These are phyloP conservation scores for Struthio camelus DNA, from an alignment of 2,113 vertebrate genomes.

Conservation along the genomic window DNA sequence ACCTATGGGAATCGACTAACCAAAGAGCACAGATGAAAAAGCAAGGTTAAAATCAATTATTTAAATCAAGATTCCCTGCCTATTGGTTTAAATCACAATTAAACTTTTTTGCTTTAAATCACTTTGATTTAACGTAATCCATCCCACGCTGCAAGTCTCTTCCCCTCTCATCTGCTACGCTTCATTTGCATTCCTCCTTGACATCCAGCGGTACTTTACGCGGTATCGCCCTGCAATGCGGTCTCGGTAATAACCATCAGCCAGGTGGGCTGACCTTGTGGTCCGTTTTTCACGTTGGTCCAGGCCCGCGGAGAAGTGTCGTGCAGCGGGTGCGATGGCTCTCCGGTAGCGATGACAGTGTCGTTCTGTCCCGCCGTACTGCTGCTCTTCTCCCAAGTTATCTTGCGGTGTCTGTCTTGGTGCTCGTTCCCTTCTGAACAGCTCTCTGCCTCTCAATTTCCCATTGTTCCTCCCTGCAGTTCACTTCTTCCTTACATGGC, in stretches of 20 bases:
- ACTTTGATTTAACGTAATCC: neutral
- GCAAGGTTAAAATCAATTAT: slow-evolving; percentile 38
- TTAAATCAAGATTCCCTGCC: slow-evolving; percentile 1
- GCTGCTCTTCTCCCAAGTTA: neutral
- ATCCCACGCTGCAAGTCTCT: neutral
- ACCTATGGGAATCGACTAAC: slow-evolving; percentile 41
- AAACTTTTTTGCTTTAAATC: neutral
- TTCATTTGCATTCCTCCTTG: neutral
- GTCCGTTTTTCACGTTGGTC: neutral
- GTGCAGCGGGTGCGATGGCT: rapidly evolving
- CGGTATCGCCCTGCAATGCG: neutral
- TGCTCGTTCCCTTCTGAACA: neutral
- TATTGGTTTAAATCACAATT: neutral
- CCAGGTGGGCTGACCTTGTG: neutral
- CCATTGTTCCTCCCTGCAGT: neutral
- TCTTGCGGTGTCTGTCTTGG: neutral
- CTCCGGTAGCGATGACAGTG: neutral
- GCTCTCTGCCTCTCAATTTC: neutral
- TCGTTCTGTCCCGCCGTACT: neutral
- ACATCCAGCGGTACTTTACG: neutral
- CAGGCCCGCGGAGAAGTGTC: neutral
- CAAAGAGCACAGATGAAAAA: slow-evolving; percentile 43
- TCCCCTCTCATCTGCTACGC: neutral
- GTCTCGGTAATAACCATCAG: neutral
- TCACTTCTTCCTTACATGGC: neutral